These are phyloP conservation scores for Drosophila niveifrons DNA, from an alignment of 2,888 invertebrate species.

Conservation along the genomic window DNA sequence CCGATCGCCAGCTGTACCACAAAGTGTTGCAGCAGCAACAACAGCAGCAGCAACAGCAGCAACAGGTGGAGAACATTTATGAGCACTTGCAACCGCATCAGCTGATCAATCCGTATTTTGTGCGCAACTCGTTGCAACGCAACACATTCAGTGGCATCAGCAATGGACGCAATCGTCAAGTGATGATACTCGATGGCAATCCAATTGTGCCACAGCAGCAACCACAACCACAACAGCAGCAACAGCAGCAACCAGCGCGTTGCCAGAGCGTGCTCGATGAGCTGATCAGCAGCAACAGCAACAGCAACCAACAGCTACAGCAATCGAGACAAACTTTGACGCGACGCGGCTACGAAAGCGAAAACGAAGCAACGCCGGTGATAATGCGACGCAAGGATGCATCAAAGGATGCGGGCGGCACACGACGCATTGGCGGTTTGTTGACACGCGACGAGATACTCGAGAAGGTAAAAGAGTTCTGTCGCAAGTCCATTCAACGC, in stretches of 20 bases:
- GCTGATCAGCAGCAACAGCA: constrained; percentile 49
- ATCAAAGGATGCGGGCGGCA: constrained; percentile 6
- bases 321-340: not conserved
- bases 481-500: constrained; percentile 84
- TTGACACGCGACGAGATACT: constrained; percentile 84
- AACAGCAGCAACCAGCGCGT: constrained; percentile 65
- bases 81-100: constrained; percentile 71
- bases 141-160: constrained; percentile 83
- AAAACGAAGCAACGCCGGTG: constrained; percentile 73
- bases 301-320: too few species aligned
- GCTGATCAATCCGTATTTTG: constrained; percentile 61
- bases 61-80: constrained; percentile 79
- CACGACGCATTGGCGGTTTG: constrained; percentile 73
- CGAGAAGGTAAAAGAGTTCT: constrained; percentile 84
- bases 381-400: constrained; percentile 62
- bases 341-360: constrained; percentile 74
- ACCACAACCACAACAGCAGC: constrained; percentile 10
- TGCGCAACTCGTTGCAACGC: constrained; percentile 82
- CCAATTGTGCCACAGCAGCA: constrained; percentile 45
- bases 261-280: constrained; percentile 84
- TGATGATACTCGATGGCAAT: constrained; percentile 76
- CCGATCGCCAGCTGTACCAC: constrained; percentile 83
- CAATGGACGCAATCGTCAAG: constrained; percentile 70
- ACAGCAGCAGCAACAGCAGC: constrained; percentile 29
- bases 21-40: constrained; percentile 77